phyloP scores from a whole-genome alignment of 2,797 vertebrate species.

The Brotula barbata region DNA sequence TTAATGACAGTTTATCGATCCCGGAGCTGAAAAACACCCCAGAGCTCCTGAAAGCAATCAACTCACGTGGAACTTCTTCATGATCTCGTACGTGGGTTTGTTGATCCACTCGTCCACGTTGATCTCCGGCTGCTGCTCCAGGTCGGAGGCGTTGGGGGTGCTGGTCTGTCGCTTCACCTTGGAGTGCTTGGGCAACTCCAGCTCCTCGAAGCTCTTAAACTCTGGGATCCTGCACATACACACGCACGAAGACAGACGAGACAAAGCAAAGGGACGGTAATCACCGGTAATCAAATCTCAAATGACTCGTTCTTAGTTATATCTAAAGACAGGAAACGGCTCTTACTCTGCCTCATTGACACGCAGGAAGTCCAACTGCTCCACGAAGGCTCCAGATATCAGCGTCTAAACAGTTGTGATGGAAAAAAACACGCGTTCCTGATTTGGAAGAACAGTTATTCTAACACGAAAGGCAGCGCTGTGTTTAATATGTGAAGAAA shows the following conservation, averaged over 20 bases:
- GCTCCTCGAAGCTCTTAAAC: conserved; percentile 94
- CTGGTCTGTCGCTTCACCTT: conserved; percentile 96
- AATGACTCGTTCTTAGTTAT: background rate
- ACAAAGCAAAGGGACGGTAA: no score
- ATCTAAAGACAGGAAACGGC: conserved; percentile 8
- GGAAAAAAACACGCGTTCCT: background rate
- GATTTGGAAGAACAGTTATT: background rate
- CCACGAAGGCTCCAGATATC: conserved; percentile 94
- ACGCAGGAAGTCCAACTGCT: conserved; percentile 95
- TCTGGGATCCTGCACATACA: conserved; percentile 82
- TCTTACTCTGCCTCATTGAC: conserved; percentile 93
- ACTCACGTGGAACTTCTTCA: conserved; percentile 92
- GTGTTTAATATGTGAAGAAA: background rate
- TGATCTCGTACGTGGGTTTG: conserved; percentile 85
- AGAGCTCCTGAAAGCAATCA: background rate
- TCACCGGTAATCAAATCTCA: no score
- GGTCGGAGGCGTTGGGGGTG: conserved; percentile 84
- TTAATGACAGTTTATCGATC: no score
- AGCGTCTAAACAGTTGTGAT: conserved; percentile 82
- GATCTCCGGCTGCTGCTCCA: conserved; percentile 89
- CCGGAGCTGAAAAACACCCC: no score
- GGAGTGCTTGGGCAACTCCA: conserved; percentile 95
- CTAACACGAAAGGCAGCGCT: background rate
- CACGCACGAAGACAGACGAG: background rate
- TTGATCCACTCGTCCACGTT: conserved; percentile 84